A percentile compares a stretch with the other conserved stretches of the same genome.
Evolutionary conservation across 92 coral and sea anemone genomes (phyloP).

Genomic region (Parazoanthus darwini): DNA sequence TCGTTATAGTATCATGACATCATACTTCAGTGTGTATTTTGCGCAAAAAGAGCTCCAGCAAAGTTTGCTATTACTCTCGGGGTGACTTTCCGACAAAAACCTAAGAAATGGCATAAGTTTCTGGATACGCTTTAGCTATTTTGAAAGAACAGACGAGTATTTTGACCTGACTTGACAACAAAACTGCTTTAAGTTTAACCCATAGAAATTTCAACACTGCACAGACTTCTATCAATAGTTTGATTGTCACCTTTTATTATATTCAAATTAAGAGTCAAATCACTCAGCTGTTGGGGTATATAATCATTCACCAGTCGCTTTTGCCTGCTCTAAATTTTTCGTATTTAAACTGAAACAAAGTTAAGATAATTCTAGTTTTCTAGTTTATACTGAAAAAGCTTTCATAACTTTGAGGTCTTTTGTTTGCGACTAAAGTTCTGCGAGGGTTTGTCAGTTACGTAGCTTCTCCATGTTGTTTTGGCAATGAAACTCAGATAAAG

Average conservation of each 20-base stretch:
- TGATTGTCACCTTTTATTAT: neutral
- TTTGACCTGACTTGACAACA: neutral
- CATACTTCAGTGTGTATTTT: neutral
- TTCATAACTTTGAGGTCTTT: no score
- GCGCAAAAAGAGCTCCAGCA: neutral
- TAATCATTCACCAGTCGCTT: neutral
- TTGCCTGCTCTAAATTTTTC: neutral
- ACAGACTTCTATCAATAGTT: neutral
- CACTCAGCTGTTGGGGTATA: neutral
- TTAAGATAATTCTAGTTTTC: no score
- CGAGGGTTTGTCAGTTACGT: no score
- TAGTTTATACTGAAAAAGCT: no score
- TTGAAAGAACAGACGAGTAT: neutral
- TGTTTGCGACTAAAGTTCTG: no score
- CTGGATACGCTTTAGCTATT: no score
- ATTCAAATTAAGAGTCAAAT: neutral
- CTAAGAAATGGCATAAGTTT: neutral
- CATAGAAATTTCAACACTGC: neutral
- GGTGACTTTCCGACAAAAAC: neutral
- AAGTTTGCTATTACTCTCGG: neutral
- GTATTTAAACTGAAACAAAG: no score
- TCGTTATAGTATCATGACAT: neutral
- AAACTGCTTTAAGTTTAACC: neutral
- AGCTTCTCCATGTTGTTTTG: no score
- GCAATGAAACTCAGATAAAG: no score